A percentile compares a stretch with the other conserved stretches of the same genome.
phyloP scores from a whole-genome alignment of 1,140 invertebrate genomes.

The Scaptomyza hsui region DNA sequence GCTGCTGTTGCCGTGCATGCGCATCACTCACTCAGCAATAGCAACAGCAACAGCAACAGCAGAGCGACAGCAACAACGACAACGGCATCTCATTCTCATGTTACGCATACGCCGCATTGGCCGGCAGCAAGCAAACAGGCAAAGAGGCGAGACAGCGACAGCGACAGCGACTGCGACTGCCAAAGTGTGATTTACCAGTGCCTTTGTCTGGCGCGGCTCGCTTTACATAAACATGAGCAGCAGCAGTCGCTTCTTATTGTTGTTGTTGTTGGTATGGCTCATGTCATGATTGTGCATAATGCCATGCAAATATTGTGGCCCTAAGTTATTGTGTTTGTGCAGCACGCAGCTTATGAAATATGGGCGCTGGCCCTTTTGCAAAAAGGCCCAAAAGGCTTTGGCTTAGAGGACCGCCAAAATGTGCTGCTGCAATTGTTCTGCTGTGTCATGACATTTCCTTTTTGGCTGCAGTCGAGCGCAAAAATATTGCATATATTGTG shows the following conservation, averaged over 20 bases:
- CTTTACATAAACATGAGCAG: constrained; percentile 62
- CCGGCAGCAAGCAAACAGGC: constrained; percentile 22
- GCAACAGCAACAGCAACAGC: constrained; percentile 18
- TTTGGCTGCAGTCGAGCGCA: constrained; percentile 48
- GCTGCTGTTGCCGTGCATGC: constrained; percentile 41
- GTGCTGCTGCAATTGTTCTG: constrained; percentile 64
- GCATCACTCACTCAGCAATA: constrained; percentile 66
- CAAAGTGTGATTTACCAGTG: constrained; percentile 78
- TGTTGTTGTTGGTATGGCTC: constrained; percentile 48
- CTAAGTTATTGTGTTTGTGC: constrained; percentile 79
- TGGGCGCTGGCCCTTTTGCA: constrained; percentile 46
- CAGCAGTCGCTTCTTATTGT: constrained; percentile 30
- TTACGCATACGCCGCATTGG: constrained; percentile 68
- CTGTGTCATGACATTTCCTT: constrained; percentile 78
- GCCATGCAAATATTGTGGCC: constrained; percentile 77
- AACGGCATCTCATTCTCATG: constrained; percentile 53
- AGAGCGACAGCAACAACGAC: constrained; percentile 23
- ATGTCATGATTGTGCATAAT: constrained; percentile 82
- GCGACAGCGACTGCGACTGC: constrained; percentile 55
- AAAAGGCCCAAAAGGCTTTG: constrained; percentile 2
- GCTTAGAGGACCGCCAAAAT: constrained; percentile 10
- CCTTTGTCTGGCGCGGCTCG: constrained; percentile 53
- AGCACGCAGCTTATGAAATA: constrained; percentile 76
- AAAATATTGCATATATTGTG: constrained; percentile 65
- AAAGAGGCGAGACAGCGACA: constrained; percentile 21